These are phyloP conservation scores for Hoplostethus atlanticus DNA, from an alignment of 2,797 vertebrate species.

Conservation along the genomic window DNA sequence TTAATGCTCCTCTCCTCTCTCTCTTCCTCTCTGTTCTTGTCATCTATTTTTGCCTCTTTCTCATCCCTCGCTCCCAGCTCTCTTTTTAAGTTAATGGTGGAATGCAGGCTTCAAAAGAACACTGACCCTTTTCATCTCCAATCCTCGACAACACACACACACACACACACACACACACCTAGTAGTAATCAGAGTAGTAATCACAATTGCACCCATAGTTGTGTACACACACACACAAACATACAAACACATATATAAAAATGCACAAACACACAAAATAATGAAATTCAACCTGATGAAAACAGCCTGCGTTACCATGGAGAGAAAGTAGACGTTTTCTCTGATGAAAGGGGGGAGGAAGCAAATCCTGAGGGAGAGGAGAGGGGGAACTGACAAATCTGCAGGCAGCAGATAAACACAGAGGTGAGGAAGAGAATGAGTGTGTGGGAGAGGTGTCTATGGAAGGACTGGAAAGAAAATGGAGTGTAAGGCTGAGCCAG, in stretches of 20 bases:
- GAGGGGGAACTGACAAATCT: slow-evolving; percentile 43
- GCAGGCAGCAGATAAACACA: slow-evolving; percentile 65
- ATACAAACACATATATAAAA: slow-evolving; percentile 10
- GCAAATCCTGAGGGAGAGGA: slow-evolving; percentile 55
- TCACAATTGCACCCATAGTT: neutral
- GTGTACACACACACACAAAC: slow-evolving; percentile 34
- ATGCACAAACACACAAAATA: slow-evolving; percentile 41
- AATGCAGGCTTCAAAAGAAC: slow-evolving; percentile 61
- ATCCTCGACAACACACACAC: neutral
- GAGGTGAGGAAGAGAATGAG: slow-evolving; percentile 54
- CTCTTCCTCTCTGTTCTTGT: neutral
- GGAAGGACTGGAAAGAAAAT: slow-evolving; percentile 12
- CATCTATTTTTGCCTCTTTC: neutral
- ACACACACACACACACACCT: neutral
- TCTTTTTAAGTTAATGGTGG: slow-evolving; percentile 39
- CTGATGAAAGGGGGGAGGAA: slow-evolving; percentile 53
- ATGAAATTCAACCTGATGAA: slow-evolving; percentile 57
- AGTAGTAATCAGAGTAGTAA: neutral
- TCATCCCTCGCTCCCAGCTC: slow-evolving; percentile 29
- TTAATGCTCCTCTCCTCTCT: neutral
- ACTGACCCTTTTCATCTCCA: slow-evolving; percentile 46
- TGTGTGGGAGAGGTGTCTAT: slow-evolving; percentile 4
- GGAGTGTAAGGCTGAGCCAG: slow-evolving; percentile 27
- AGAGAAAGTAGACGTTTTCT: slow-evolving; percentile 41
- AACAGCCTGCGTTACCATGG: slow-evolving; percentile 52